These are phyloP conservation scores for Malachius bipustulatus DNA, from an alignment of 2,888 invertebrate genomes.

Conservation along the genomic window DNA sequence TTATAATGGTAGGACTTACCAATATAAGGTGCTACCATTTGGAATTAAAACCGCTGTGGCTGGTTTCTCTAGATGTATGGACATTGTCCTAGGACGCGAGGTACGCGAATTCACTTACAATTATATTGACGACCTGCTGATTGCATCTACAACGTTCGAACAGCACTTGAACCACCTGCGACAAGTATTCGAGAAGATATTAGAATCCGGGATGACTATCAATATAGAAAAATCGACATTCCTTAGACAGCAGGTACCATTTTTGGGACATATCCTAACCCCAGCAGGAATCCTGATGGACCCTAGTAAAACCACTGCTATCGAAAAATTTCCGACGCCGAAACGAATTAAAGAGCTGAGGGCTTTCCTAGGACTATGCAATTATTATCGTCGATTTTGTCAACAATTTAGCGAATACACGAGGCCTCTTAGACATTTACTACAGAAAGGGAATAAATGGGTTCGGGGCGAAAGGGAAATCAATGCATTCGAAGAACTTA, in stretches of 20 bases:
- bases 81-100: slow-evolving; percentile 20
- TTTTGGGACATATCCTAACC: slow-evolving; percentile 5
- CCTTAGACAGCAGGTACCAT: slow-evolving; percentile 11
- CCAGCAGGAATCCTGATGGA: slow-evolving; percentile 1
- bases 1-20: slow-evolving; percentile 20
- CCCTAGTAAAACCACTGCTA: neutral
- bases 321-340: neutral
- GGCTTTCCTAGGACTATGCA: neutral
- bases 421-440: neutral
- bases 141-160: slow-evolving; percentile 20
- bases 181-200: slow-evolving; percentile 16
- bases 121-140: slow-evolving; percentile 27
- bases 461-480: neutral
- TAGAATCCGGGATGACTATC: slow-evolving; percentile 19
- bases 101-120: slow-evolving; percentile 19
- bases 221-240: slow-evolving; percentile 22
- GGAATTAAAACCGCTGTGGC: slow-evolving; percentile 22
- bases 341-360: slow-evolving; percentile 4
- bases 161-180: slow-evolving; percentile 19
- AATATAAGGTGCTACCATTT: slow-evolving; percentile 25
- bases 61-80: slow-evolving; percentile 17
- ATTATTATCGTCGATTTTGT: slow-evolving; percentile 4
- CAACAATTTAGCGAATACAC: neutral
- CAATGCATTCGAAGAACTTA: neutral
- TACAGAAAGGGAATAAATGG: slow-evolving; percentile 5